Conservation (phyloP, 2,113 vertebrate genomes). For the Oncorhynchus mykiss region DNA sequence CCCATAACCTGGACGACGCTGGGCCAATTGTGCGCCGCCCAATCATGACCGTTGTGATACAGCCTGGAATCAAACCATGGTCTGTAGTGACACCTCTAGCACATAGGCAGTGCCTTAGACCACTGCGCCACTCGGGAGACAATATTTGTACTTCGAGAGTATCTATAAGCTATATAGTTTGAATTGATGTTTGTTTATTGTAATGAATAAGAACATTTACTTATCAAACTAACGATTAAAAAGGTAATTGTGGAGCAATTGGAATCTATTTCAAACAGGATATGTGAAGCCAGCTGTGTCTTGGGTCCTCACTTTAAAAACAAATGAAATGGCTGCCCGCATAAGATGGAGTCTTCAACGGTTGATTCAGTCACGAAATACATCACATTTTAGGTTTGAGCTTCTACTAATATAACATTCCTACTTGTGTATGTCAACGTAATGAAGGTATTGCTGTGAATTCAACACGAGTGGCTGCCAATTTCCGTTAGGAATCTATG, state of each 20-base stretch:
- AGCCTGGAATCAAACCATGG: too few relatives aligned
- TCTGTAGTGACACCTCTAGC: too few relatives aligned
- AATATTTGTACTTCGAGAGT: background rate
- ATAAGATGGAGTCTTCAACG: constrained; percentile 59
- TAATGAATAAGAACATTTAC: background rate
- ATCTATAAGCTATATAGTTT: background rate
- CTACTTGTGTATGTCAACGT: background rate
- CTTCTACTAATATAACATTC: background rate
- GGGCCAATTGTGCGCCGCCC: too few relatives aligned
- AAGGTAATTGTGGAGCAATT: background rate
- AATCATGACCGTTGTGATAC: too few relatives aligned
- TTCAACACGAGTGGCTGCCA: background rate
- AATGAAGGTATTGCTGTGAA: background rate
- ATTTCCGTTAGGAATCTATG: background rate
- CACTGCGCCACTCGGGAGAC: background rate
- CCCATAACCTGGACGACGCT: too few relatives aligned
- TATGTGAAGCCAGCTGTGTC: background rate
- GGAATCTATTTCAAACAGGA: background rate
- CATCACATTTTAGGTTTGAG: constrained; percentile 51
- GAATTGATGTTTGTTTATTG: background rate
- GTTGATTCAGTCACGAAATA: constrained; percentile 46
- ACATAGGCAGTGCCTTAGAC: too few relatives aligned
- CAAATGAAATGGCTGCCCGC: constrained; percentile 75
- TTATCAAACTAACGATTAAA: background rate
- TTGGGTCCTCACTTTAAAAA: constrained; percentile 50